phyloP scores from a whole-genome alignment of 2,888 invertebrate genomes.

The Glaucopsyche alexis region DNA sequence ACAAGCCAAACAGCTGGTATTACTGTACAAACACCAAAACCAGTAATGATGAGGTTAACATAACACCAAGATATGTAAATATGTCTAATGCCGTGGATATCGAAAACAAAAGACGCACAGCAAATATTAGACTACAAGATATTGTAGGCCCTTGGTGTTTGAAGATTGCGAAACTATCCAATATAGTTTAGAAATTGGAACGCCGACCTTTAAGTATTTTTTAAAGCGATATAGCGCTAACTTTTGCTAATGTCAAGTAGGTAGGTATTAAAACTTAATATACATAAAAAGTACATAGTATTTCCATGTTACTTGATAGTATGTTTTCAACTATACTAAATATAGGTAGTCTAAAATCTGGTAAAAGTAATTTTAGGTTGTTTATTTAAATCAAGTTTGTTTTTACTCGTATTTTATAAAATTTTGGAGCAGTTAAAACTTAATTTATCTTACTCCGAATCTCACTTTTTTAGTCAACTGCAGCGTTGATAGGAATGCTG shows the following conservation, averaged over 20 bases:
- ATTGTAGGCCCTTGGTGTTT: constrained; percentile 41
- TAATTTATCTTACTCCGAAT: no score
- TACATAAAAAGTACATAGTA: no score
- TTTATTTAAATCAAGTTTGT: no score
- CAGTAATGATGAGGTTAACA: constrained; percentile 76
- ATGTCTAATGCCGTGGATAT: constrained; percentile 68
- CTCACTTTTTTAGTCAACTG: no score
- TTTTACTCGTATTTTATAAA: no score
- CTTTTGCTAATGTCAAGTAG: background rate
- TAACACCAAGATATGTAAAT: constrained; percentile 67
- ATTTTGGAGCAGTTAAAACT: no score
- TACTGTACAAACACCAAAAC: constrained; percentile 70
- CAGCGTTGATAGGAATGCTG: no score
- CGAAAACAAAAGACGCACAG: constrained; percentile 53
- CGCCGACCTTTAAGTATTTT: background rate
- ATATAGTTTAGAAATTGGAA: constrained; percentile 23
- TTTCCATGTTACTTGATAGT: no score
- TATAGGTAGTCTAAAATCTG: no score
- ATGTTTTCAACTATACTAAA: no score
- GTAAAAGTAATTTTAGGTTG: no score
- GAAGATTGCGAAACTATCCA: constrained; percentile 17
- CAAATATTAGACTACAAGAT: constrained; percentile 45
- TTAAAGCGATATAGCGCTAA: background rate
- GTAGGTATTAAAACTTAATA: no score
- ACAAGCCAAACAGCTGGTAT: constrained; percentile 62